Percentiles rank a stretch among this genome's conserved stretches.
Conservation (phyloP, 2,113 vertebrate genomes). For the Brevimyrus niger region DNA sequence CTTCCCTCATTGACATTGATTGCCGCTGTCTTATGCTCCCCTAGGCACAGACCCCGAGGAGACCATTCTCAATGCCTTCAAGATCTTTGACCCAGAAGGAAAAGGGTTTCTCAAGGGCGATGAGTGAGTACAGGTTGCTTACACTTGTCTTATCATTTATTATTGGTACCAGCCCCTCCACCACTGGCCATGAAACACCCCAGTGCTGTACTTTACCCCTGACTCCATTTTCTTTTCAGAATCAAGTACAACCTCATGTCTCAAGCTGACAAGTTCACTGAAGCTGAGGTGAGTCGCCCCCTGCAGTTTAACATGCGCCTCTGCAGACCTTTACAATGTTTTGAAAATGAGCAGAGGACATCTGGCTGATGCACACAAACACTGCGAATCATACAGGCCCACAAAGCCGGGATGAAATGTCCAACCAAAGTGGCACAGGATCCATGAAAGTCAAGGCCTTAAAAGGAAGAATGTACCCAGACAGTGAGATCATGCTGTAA, state of each 20-base stretch:
- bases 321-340: not conserved
- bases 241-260: conserved; percentile 85
- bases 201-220: not conserved
- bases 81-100: conserved; percentile 80
- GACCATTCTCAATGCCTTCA: conserved; percentile 82
- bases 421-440: not conserved
- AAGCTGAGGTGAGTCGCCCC: conserved; percentile 69
- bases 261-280: conserved; percentile 81
- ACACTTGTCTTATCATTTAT: not conserved
- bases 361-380: not conserved
- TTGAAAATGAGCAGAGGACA: not conserved
- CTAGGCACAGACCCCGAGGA: conserved; percentile 83
- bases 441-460: not conserved
- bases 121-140: conserved; percentile 62
- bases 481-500: conserved; percentile 2
- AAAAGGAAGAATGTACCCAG: not conserved
- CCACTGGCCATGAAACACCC: not conserved
- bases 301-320: not conserved
- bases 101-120: conserved; percentile 78
- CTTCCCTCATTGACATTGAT: not conserved
- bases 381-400: not conserved
- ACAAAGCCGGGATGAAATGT: not conserved
- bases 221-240: conserved; percentile 45
- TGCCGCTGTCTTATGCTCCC: conserved; percentile 27
- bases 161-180: no score